Evolutionary conservation across 2,888 invertebrate species (phyloP), one percentile per base, ranked within the genome.

Genomic region (Polyommatus icarus): DNA sequence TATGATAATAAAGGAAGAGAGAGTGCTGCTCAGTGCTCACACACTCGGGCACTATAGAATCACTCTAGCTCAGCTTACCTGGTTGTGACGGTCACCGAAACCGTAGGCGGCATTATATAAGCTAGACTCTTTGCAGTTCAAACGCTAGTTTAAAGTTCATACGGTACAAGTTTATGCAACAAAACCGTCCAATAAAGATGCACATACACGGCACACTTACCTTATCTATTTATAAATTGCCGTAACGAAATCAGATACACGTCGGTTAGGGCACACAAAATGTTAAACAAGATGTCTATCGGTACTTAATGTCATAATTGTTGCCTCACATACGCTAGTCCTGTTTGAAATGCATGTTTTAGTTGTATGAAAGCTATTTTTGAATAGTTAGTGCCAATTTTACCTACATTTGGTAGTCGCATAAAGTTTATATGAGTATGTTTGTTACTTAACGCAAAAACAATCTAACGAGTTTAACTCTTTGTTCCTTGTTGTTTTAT

Each of bases 241-340:
- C 75, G 75, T 75, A 75, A 75, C 75, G 50, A 50, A 46, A 75
- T 54, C 75, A 75, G 75, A 75, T 75, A 75, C 46, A 24, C 24
- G 75, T 50, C 75, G 75, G 54, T 75, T 75, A 75, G 75, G 75
- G 29, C 75, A 54, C 24, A 75, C 54, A 24, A 75, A 75, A 75
- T 75, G 75, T 32, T 75, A 75, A 75, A 75, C 75, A 54, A 75
- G 75, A 75, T 75, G 29, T 15, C 50, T 54, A 75, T 75, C 75
- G 24, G 29, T 75, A 54, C 54, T 75, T 54, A 75, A 75, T 75
- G 75, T 75, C 75, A 75, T 75, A 75, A 75, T 75, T 75, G 75
- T 75, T 75, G 75, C 75, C 12, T 54, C 75, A 75, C 18, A 24
- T 73, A 73, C n/a, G 40, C 20, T 46, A 12, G 12, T 54, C 15